A percentile compares a stretch with the other conserved stretches of the same genome.
These are phyloP conservation scores for Drosophila paramelanica DNA, from an alignment of 2,888 invertebrate species.

Conservation along the genomic window DNA sequence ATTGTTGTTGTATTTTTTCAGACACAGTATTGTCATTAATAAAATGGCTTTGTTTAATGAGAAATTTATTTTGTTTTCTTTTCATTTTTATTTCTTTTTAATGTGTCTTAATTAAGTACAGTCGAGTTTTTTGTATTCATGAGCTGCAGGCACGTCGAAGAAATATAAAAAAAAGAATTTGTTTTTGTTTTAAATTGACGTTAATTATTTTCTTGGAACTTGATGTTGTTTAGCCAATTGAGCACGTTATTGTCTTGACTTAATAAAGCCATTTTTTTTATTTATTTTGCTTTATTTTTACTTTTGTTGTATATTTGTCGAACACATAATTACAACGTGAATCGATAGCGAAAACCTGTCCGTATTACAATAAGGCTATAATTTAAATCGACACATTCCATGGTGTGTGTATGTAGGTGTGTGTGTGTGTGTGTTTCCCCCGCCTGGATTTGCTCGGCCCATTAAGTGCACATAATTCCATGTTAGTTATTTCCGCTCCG, in stretches of 20 bases:
- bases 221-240: slow-evolving; percentile 56
- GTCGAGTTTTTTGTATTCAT: slow-evolving; percentile 19
- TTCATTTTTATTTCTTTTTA: slow-evolving; percentile 32
- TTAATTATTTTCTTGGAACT: slow-evolving; percentile 69
- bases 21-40: slow-evolving; percentile 8
- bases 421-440: not conserved
- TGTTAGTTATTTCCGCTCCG: slow-evolving; percentile 43
- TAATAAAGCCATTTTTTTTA: slow-evolving; percentile 32
- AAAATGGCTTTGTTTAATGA: slow-evolving; percentile 18
- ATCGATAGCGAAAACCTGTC: slow-evolving; percentile 46
- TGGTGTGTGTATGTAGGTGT: not conserved
- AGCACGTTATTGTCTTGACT: slow-evolving; percentile 38
- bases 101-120: slow-evolving; percentile 58
- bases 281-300: not conserved
- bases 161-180: slow-evolving; percentile 10
- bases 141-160: slow-evolving; percentile 4
- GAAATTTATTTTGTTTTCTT: slow-evolving; percentile 18
- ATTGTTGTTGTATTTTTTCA: not conserved
- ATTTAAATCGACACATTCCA: slow-evolving; percentile 1
- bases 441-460: not conserved
- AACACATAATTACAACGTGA: slow-evolving; percentile 36
- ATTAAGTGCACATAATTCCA: slow-evolving; percentile 24
- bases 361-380: slow-evolving; percentile 3
- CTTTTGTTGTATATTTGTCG: slow-evolving; percentile 5
- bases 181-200: slow-evolving; percentile 52